Base-by-base conservation (phyloP, 2,113 vertebrate species). In the Pterophyllum scalare region DNA sequence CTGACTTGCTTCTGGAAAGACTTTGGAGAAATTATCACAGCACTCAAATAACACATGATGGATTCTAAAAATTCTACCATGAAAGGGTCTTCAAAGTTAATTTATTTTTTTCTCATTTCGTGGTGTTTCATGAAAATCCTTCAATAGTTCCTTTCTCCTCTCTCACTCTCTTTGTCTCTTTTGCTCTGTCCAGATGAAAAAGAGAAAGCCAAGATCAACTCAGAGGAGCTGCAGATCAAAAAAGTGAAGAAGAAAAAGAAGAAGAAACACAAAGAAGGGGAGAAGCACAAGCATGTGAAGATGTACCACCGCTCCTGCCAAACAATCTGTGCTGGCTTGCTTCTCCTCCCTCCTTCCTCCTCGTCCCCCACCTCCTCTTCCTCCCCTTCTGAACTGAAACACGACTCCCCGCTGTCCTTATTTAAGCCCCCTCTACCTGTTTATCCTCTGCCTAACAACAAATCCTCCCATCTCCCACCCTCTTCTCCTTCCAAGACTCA, bases 211-310 rank as follows among this genome's bases (percentile, higher is more conserved):
- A 97, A 98, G 95, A 94, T 95, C 77, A 97, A 95, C 91, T 86
- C 94, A 0, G 98, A 98, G 90, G 98, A 99, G 89, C 95, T 99
- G 88, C 97, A 97, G 95, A 97, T 98, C 88, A 99, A 98, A 96
- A 99, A 99, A 91, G 97, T 97, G n/a, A 99, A 99, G 96, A 99
- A 99, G 96, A 99, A 99, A 97, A 99, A 99, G 97, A 99, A 99
- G 96, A 99, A 99, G 97, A 99, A 99, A 97, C 98, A 99, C 89
- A 98, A 98, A 97, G 98, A 99, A 81, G 97, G 96, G 2, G 98
- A 99, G 93, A 98, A 97, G 94, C 96, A 97, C 80, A 99, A 97
- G 84, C 97, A 96, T 74, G 97, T 98, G 75, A 99, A 99, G 97
- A 98, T 98, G 98, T 98, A 97, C 92, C 97, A 97, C 94, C 97